Evolutionary conservation across 2,797 vertebrate genomes (phyloP), one percentile per base, ranked within the genome.

Genomic region (Carduelis carduelis): DNA sequence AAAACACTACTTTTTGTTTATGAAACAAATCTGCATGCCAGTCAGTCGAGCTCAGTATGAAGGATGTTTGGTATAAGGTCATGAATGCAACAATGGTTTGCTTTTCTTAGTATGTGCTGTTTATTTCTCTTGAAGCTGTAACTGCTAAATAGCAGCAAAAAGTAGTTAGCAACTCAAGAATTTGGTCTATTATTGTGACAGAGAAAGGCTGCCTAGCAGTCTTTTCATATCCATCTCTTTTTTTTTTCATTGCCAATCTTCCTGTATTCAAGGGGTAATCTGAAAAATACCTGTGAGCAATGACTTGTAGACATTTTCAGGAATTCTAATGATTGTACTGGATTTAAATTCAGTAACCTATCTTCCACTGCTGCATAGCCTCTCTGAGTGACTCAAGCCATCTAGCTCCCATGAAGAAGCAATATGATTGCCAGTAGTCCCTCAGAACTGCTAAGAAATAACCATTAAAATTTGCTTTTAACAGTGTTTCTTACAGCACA

Each of bases 1-100:
- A 97, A 98, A 98, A 96, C 93, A 94, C 90, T 95, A 85, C 87
- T 90, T 97, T 96, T 96, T 96, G 86, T 95, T 97, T 97, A 90
- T 92, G 94, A 97, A 97, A 97, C 89, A 97, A 95, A 96, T 96
- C 96, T 97, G 76, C 93, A 59, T 97, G 93, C 92, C 64, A 68
- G 70, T 66, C 83, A 96, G 83, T 91, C 6, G 8, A 91, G 81
- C 63, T 86, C 79, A 85, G n/a, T 65, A 89, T 90, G 75, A 92
- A 89, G 83, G 82, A 75, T 91, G 82, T 85, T 95, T 92, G 68
- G 46, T 85, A 46, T 80, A 72, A 90, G 90, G 90, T 94, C 86
- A 83, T 79, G 76, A 90, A 89, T 71, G 46, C 74, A 92, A 59
- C 84, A 77, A 47, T 83, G 61, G 66, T 90, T 95, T 94, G 55